phyloP scores from a whole-genome alignment of 2,797 vertebrate species.

The Urocyon cinereoargenteus region DNA sequence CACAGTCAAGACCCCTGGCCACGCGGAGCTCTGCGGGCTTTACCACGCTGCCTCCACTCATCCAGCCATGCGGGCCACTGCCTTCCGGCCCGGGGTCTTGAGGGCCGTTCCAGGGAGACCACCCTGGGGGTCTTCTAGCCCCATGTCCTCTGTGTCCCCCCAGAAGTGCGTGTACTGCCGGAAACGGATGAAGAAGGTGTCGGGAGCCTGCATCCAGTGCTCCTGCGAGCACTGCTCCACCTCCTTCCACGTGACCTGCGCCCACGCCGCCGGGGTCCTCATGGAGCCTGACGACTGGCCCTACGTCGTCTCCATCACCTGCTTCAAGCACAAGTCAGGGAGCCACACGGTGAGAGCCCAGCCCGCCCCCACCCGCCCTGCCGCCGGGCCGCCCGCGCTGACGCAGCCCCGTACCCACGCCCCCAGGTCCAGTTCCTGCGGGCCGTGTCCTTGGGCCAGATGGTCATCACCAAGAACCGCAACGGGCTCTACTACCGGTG shows the following conservation, averaged over 20 bases:
- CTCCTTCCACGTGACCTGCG: constrained; percentile 98
- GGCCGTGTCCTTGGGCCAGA: constrained; percentile 92
- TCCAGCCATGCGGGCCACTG: not conserved
- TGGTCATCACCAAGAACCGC: constrained; percentile 94
- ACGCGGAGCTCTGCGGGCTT: not conserved
- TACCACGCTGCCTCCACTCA: not conserved
- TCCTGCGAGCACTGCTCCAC: constrained; percentile 96
- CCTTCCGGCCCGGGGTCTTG: not conserved
- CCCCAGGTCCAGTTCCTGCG: constrained; percentile 84
- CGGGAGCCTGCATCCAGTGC: constrained; percentile 97
- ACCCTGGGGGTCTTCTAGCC: not conserved
- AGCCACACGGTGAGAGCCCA: constrained; percentile 85
- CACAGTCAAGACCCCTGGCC: not conserved
- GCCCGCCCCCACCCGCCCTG: fast-evolving
- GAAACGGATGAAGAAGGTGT: constrained; percentile 89
- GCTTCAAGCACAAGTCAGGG: constrained; percentile 93
- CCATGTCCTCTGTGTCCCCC: not conserved
- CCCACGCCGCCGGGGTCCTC: constrained; percentile 94
- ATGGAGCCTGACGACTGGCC: constrained; percentile 98
- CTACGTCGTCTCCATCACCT: constrained; percentile 96
- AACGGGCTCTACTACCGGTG: constrained; percentile 96
- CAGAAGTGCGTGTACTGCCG: constrained; percentile 97
- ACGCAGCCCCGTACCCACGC: fast-evolving
- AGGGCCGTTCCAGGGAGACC: not conserved
- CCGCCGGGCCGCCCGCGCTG: fast-evolving